Base-by-base conservation (phyloP, 2,113 vertebrate species). In the Microcebus ravelobensis region DNA sequence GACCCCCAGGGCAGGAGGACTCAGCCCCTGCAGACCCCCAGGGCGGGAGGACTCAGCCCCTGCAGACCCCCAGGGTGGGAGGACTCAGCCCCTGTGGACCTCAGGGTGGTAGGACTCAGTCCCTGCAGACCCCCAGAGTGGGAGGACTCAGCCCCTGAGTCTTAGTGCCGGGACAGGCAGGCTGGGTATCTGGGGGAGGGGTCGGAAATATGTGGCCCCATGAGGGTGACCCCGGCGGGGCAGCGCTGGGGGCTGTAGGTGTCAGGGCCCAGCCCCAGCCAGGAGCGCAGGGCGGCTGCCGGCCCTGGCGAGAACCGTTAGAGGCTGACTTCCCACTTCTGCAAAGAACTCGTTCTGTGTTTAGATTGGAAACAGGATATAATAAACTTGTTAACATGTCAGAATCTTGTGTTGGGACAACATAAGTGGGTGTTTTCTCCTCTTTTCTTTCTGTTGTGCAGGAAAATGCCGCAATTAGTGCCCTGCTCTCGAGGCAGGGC, bases 281-380 rank as follows among this genome's bases (percentile, higher is more conserved):
- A 2, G 74, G 39, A 42, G 80, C 34, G 34, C 1, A 48, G 12
- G 39, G 20, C 4, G 70, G 61, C 85, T 73, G 42, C 42, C 17
- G 63, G 79, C 87, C 79, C 85, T 29, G 0, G 76, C 21, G 81
- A 87, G 77, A 81, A 57, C 95, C 9, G 27, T 81, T 76, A 50
- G 67, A 87, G 91, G 90, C 94, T 21, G 39, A 67, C 87, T 81
- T 91, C 95, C 97, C 94, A 27, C 93, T 93, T 84, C 96, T 96
- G 82, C 0, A 1, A 83, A 50, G 91, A 95, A 55, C 93, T 95
- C 77, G 73, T 83, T 77, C 93, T 92, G 91, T 96, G 39, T 96
- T 98, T 97, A 97, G 92, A 95, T 76, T 83, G 96, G 97, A 96
- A 90, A 96, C 57, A 96, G 97, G 97, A 95, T 98, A 92, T 80